Percentiles rank a stretch among this genome's conserved stretches.
phyloP scores from a whole-genome alignment of 2,888 invertebrate species.

The Aphrophora alni region DNA sequence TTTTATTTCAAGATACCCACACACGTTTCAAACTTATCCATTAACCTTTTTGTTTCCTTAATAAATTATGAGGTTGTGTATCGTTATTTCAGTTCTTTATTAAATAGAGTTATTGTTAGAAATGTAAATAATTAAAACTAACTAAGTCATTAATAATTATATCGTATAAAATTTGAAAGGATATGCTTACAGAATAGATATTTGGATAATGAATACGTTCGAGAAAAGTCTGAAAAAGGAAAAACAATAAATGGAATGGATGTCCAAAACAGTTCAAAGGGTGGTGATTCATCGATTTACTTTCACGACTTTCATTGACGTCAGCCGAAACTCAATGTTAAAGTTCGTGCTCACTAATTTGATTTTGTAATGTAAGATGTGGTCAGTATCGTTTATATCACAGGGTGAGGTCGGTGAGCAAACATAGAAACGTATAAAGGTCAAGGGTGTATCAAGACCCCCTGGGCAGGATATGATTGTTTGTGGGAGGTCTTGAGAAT shows the following conservation, averaged over 20 bases:
- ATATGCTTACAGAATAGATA: too few relatives aligned
- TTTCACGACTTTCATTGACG: neutral
- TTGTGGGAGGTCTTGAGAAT: neutral
- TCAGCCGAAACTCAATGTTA: neutral
- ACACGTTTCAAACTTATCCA: too few relatives aligned
- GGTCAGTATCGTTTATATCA: neutral
- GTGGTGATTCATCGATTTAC: neutral
- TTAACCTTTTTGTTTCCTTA: too few relatives aligned
- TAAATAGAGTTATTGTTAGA: too few relatives aligned
- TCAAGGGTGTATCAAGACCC: neutral
- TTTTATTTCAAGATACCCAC: too few relatives aligned
- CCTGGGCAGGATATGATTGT: neutral
- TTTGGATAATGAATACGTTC: too few relatives aligned
- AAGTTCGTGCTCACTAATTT: neutral
- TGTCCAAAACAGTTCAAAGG: neutral
- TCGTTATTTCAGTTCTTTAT: too few relatives aligned
- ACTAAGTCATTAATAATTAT: too few relatives aligned
- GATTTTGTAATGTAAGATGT: neutral
- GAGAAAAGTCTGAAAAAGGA: too few relatives aligned
- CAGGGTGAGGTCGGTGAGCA: neutral
- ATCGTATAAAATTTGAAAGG: too few relatives aligned
- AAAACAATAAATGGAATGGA: neutral
- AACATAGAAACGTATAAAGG: neutral
- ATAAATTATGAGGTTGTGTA: too few relatives aligned
- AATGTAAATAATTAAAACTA: too few relatives aligned